Evolutionary conservation across 2,797 vertebrate species (phyloP).

Genomic region (Enteromius argenteus): DNA sequence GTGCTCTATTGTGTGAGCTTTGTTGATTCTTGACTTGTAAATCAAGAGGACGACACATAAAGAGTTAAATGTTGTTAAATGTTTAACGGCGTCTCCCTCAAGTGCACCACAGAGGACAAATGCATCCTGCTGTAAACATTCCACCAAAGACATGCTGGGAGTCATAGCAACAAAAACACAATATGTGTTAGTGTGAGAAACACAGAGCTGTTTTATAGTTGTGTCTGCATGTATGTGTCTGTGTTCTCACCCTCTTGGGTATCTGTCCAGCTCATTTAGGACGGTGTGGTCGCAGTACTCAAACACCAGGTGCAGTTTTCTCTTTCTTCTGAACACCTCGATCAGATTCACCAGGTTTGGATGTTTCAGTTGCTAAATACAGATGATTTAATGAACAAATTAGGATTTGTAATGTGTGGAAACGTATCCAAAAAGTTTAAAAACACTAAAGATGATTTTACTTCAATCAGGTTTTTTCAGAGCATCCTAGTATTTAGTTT

Average conservation of each 20-base stretch:
- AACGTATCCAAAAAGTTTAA: neutral
- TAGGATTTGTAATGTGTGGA: neutral
- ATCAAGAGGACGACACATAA: conserved; percentile 63
- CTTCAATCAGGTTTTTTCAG: neutral
- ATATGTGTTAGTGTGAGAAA: conserved; percentile 49
- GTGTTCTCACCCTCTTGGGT: conserved; percentile 87
- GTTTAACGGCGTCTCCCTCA: neutral
- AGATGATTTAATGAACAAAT: conserved; percentile 39
- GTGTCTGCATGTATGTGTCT: neutral
- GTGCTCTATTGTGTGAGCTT: conserved; percentile 51
- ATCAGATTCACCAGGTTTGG: conserved; percentile 94
- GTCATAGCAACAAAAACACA: conserved; percentile 66
- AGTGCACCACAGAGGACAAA: conserved; percentile 60
- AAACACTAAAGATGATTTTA: neutral
- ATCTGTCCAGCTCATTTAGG: conserved; percentile 90
- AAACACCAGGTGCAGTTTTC: conserved; percentile 93
- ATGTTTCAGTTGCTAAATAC: conserved; percentile 92
- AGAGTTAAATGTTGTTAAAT: conserved; percentile 36
- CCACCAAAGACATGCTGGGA: conserved; percentile 62
- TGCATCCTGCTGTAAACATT: conserved; percentile 74
- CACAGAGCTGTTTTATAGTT: conserved; percentile 35
- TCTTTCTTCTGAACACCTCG: conserved; percentile 91
- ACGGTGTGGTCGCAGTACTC: conserved; percentile 97
- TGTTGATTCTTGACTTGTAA: conserved; percentile 69
- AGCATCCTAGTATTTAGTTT: neutral